These are phyloP conservation scores for Trichonephila clavipes DNA, from an alignment of 1,140 invertebrate genomes.

Conservation along the genomic window DNA sequence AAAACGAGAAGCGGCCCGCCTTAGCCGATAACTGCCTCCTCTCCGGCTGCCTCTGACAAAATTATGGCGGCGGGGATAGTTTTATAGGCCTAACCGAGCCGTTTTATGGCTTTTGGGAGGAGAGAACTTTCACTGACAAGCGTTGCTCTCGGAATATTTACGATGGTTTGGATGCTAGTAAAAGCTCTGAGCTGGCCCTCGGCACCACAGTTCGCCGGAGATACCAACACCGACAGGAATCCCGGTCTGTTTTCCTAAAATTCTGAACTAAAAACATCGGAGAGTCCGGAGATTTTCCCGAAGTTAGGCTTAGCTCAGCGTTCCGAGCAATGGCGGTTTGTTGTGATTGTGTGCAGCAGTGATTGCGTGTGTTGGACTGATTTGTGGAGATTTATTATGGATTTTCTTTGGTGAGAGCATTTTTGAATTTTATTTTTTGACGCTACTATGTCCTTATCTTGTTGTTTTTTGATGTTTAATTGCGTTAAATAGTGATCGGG, in stretches of 20 bases:
- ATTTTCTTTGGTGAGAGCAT: neutral
- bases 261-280: neutral
- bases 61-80: constrained; percentile 77
- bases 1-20: constrained; percentile 70
- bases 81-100: constrained; percentile 77
- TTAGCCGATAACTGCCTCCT: constrained; percentile 50
- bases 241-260: neutral
- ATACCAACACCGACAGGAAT: neutral
- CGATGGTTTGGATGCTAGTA: constrained; percentile 69
- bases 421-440: neutral
- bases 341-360: constrained; percentile 31
- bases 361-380: constrained; percentile 27
- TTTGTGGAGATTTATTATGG: neutral
- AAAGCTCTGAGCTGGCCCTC: constrained; percentile 20
- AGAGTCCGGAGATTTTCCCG: neutral
- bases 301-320: constrained; percentile 63
- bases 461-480: no score
- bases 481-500: no score
- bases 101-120: constrained; percentile 77
- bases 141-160: constrained; percentile 75
- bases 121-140: constrained; percentile 74
- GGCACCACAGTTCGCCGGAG: constrained; percentile 37
- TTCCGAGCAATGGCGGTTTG: constrained; percentile 66
- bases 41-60: constrained; percentile 59
- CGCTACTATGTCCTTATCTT: neutral